Evolutionary conservation across 2,113 vertebrate genomes (phyloP), one percentile per base, ranked within the genome.

Genomic region (Microcebus tavaratra): DNA sequence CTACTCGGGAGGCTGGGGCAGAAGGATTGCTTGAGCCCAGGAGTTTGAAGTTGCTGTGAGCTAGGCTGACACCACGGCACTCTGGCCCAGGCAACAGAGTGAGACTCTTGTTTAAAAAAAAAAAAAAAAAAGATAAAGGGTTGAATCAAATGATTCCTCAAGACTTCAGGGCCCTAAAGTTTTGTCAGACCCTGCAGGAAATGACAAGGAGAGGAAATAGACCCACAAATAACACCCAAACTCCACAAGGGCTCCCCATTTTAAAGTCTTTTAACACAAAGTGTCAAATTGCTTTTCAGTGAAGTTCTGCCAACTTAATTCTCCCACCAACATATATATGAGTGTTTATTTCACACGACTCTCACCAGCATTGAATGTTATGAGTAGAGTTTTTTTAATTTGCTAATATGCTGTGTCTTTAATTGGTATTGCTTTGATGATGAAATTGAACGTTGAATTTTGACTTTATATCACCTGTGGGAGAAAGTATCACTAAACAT

Each of bases 361-460:
- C 15, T 93, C 59, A 55, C 29, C 53, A 53, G 34, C 34, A 80
- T 48, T 48, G n/a, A 67, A 8, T 70, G 14, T 73, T 88, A 63
- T 5, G 27, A 5, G 4, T 6, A n/a, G 20, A 7, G 10, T 70
- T 70, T 53, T 67, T 84, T 45, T 1, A 39, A 53, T 42, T 76
- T 65, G 27, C 36, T 89, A 29, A 39, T 85, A 48, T 85, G 4
- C 79, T 75, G 1, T 84, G 31, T 70, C 59, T 91, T 91, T 85
- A 25, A 70, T 65, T 97, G 25, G 18, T 85, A 67, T 86, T 85
- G 42, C 53, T 78, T 94, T 65, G 75, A 55, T 79, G 65, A 72
- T 85, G 65, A 95, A 84, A 88, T 63, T 85, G 10, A 88, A 94
- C 25, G 2, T 27, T 86, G 27, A 91, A 39, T 91, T 93, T 94